Conservation (phyloP, 92 coral and sea anemone species). For the Isaurus tuberculatus region DNA sequence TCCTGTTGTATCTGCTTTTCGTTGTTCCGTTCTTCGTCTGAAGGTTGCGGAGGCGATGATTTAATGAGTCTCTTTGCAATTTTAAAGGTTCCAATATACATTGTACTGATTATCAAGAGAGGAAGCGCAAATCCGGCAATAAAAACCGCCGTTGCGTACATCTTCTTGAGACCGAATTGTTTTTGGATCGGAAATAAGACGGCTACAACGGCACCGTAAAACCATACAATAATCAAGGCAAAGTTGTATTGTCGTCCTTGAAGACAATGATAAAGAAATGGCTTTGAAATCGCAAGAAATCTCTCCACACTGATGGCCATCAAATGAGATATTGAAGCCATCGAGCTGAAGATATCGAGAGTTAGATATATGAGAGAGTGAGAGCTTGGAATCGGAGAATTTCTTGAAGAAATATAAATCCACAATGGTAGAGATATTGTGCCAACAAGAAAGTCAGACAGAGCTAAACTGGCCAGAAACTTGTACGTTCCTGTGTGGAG, state of each 20-base stretch:
- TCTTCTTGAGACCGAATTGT: background rate
- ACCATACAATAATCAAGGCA: slow-evolving; percentile 21
- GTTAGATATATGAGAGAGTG: background rate
- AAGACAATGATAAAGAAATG: background rate
- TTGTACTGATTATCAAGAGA: slow-evolving; percentile 11
- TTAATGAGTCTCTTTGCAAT: slow-evolving; percentile 29
- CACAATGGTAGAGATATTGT: slow-evolving; percentile 31
- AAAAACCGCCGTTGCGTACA: slow-evolving; percentile 31
- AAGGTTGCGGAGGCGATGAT: slow-evolving; percentile 11
- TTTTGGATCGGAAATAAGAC: slow-evolving; percentile 25
- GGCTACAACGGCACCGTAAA: slow-evolving; percentile 14
- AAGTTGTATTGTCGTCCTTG: background rate
- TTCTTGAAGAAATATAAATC: slow-evolving; percentile 24
- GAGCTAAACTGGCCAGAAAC: slow-evolving; percentile 33
- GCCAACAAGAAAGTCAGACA: slow-evolving; percentile 38
- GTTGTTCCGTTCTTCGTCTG: background rate
- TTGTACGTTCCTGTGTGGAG: slow-evolving; percentile 41
- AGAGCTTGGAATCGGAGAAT: background rate
- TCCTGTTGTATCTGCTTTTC: slow-evolving; percentile 12
- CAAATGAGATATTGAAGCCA: slow-evolving; percentile 41
- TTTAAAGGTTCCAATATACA: slow-evolving; percentile 35
- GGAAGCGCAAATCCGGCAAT: slow-evolving; percentile 36
- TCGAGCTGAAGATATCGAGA: slow-evolving; percentile 35
- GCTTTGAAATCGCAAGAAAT: slow-evolving; percentile 27
- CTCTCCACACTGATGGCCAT: slow-evolving; percentile 39